These are phyloP conservation scores for Corvus hawaiiensis DNA, from an alignment of 2,113 vertebrate species.

Conservation along the genomic window DNA sequence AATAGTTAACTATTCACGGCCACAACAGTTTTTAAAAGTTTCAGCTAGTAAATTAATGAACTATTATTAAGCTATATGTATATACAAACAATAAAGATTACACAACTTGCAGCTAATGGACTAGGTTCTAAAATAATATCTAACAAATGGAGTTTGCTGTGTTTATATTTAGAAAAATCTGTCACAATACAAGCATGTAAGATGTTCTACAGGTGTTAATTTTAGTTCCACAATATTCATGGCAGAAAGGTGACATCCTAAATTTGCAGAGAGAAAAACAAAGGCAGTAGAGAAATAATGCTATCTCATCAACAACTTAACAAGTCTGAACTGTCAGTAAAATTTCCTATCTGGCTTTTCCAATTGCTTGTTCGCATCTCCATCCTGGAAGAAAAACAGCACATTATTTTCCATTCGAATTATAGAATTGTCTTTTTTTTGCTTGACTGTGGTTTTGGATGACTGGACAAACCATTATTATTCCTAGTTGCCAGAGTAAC, in stretches of 20 bases:
- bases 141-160: not conserved
- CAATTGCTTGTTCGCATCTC: not conserved
- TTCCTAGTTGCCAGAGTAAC: not conserved
- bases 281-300: not conserved
- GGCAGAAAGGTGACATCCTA: not conserved
- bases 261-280: not conserved
- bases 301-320: not conserved
- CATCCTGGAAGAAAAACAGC: not conserved
- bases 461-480: not conserved
- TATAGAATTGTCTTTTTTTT: not conserved
- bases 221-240: not conserved
- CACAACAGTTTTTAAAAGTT: not conserved
- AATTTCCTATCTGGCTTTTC: not conserved
- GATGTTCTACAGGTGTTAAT: not conserved
- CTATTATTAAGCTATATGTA: not conserved
- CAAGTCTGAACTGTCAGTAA: not conserved
- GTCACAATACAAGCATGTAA: not conserved
- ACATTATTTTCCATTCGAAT: slow-evolving; percentile 9
- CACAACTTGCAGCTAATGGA: not conserved
- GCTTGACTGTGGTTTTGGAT: not conserved
- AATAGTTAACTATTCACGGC: not conserved
- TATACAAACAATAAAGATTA: not conserved
- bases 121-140: not conserved
- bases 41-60: not conserved
- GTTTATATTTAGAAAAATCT: not conserved